phyloP scores from a whole-genome alignment of 2,888 invertebrate species.

The Hoplodrina blanda region DNA sequence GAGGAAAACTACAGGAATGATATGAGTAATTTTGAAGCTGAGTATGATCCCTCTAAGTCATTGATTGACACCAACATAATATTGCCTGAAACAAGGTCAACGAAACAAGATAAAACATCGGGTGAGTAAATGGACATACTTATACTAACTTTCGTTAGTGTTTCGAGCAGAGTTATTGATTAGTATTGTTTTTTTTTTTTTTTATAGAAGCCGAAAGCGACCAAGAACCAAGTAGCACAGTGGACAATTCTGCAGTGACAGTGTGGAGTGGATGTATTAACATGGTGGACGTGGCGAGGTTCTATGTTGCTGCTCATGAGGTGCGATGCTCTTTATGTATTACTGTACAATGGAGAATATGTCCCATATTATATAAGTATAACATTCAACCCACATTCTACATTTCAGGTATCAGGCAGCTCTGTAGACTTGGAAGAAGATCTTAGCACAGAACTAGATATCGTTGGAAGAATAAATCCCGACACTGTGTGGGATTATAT shows the following conservation, averaged over 20 bases:
- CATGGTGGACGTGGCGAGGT: slow-evolving; percentile 97
- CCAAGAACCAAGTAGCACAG: slow-evolving; percentile 95
- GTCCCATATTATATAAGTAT: background rate
- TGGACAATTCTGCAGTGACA: slow-evolving; percentile 87
- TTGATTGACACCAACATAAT: slow-evolving; percentile 76
- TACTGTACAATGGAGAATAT: background rate
- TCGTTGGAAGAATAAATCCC: slow-evolving; percentile 97
- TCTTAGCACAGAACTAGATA: slow-evolving; percentile 94
- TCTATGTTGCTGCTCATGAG: slow-evolving; percentile 95
- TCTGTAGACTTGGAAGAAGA: slow-evolving; percentile 93
- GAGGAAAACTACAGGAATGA: slow-evolving; percentile 82
- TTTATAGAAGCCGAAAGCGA: slow-evolving; percentile 92
- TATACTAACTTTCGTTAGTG: background rate
- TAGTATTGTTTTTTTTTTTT: slow-evolving; percentile 10
- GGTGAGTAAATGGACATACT: slow-evolving; percentile 65
- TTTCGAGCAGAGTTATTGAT: slow-evolving; percentile 6
- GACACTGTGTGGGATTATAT: slow-evolving; percentile 98
- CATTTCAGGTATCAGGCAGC: slow-evolving; percentile 90
- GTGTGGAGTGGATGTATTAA: slow-evolving; percentile 96
- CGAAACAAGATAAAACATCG: slow-evolving; percentile 78
- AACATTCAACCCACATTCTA: slow-evolving; percentile 10
- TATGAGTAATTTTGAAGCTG: slow-evolving; percentile 74
- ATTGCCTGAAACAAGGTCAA: slow-evolving; percentile 70
- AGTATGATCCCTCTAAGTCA: slow-evolving; percentile 79
- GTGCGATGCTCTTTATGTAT: slow-evolving; percentile 78